phyloP scores from a whole-genome alignment of 2,888 invertebrate species.

The Drosophila histrio region DNA sequence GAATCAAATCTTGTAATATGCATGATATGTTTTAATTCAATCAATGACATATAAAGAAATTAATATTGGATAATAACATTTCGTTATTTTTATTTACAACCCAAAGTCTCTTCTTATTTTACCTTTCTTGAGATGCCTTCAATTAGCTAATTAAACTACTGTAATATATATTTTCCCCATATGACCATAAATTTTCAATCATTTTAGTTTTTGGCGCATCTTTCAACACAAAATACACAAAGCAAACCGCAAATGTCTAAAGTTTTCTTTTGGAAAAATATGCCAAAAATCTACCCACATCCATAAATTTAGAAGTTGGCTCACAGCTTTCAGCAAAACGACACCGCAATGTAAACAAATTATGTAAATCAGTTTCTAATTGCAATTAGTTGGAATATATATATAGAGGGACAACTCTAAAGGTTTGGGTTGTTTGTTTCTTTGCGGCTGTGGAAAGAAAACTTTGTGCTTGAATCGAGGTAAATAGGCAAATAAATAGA shows the following conservation, averaged over 20 bases:
- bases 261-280: slow-evolving; percentile 68
- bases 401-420: neutral
- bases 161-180: neutral
- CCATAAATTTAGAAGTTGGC: slow-evolving; percentile 69
- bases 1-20: too few species aligned
- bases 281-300: slow-evolving; percentile 68
- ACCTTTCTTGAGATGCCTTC: neutral
- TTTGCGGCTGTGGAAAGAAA: slow-evolving; percentile 50
- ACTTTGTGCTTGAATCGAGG: slow-evolving; percentile 43
- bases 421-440: slow-evolving; percentile 57
- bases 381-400: slow-evolving; percentile 58
- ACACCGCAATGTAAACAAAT: slow-evolving; percentile 80
- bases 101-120: too few species aligned
- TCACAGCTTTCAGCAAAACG: slow-evolving; percentile 41
- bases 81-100: too few species aligned
- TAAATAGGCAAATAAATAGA: slow-evolving; percentile 54
- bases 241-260: slow-evolving; percentile 66
- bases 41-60: too few species aligned
- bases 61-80: too few species aligned
- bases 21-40: too few species aligned
- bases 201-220: slow-evolving; percentile 39
- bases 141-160: slow-evolving; percentile 52
- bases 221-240: slow-evolving; percentile 27
- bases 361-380: slow-evolving; percentile 79
- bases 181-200: slow-evolving; percentile 38